These are phyloP conservation scores for Thamnophis elegans DNA, from an alignment of 2,797 vertebrate species.

Conservation along the genomic window DNA sequence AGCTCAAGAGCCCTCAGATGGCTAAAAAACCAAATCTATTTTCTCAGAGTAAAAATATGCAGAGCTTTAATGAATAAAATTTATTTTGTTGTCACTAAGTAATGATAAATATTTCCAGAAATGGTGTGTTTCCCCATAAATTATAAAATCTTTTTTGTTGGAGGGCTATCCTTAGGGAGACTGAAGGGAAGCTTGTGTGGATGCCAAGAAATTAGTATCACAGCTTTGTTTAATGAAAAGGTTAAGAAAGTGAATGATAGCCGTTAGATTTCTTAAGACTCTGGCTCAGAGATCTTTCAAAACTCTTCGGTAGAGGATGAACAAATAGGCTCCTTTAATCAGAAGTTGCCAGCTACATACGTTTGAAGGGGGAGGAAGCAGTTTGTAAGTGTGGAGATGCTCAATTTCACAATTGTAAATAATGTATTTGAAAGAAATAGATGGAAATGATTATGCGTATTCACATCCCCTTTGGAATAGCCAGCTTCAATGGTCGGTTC, in stretches of 20 bases:
- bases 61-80: constrained; percentile 46
- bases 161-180: constrained; percentile 46
- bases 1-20: constrained; percentile 63
- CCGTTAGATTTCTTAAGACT: neutral
- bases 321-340: neutral
- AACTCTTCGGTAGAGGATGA: neutral
- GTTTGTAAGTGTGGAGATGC: neutral
- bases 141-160: constrained; percentile 50
- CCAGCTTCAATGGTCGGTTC: neutral
- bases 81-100: constrained; percentile 68
- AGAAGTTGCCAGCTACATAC: neutral
- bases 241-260: constrained; percentile 8
- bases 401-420: neutral
- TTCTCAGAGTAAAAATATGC: constrained; percentile 63
- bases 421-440: neutral
- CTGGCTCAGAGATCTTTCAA: neutral
- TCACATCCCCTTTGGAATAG: neutral
- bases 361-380: neutral
- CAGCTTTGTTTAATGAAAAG: constrained; percentile 25
- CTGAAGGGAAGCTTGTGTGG: neutral
- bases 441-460: neutral
- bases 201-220: constrained; percentile 29
- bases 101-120: constrained; percentile 66
- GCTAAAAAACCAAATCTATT: constrained; percentile 68
- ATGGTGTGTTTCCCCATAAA: constrained; percentile 39